Evolutionary conservation across 1,140 invertebrate genomes (phyloP), one percentile per base, ranked within the genome.

Genomic region (Ceratina calcarata): DNA sequence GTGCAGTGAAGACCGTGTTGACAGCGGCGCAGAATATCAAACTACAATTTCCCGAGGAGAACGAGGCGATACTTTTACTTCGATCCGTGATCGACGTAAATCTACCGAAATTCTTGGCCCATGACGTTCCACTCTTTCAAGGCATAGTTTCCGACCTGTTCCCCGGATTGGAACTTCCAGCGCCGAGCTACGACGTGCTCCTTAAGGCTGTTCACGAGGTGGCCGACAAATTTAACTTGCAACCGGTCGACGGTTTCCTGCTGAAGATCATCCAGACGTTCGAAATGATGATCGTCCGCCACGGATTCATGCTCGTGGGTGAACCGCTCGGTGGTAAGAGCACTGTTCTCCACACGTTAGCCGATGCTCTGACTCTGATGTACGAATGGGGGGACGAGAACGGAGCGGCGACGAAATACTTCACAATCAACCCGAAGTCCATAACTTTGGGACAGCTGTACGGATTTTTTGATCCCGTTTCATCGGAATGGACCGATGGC

Each of bases 401-500:
- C 66, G 90, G 93, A 82, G 94, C 95, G 89, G 92, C 94, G 45
- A 96, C 96, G 1, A 93, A 94, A 80, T 97, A 95, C 89, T 95
- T 95, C 78, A 96, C 97, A 2, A 95, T 99, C 24, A 99, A 99
- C 93, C 98, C 98, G 0, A 99, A 99, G 93, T 95, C 97, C 1
- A 96, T 99, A 22, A 98, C 97, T 0, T 96, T 98, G 95, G 96
- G 96, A 55, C 97, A 98, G 91, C 89, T 99, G 7, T 98, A 98
- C 91, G 98, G 98, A 51, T 95, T 96, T 82, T 98, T 98, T 91
- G 97, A 98, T 94, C 96, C 96, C 1, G 95, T 98, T 22, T 97
- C 97, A 0, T 97, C 98, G 83, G 98, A 98, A 90, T 99, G 98
- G 98, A 96, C 95, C 1, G 98, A 98, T 92, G 98, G 98, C 45